phyloP scores from a whole-genome alignment of 2,113 vertebrate genomes.

The Cebidichthys violaceus region DNA sequence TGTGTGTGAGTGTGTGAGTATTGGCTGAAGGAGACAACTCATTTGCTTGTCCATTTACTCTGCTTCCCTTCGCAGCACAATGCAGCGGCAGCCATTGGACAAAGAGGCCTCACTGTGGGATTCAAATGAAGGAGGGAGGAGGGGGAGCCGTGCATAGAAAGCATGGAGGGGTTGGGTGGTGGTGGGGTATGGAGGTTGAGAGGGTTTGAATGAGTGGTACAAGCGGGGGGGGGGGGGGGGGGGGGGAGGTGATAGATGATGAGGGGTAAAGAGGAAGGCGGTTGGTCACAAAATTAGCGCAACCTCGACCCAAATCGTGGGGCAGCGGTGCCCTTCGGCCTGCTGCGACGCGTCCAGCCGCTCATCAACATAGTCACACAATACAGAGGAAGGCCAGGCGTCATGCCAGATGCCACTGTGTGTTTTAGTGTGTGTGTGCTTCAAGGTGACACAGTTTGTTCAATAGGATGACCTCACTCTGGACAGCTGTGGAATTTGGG shows the following conservation, averaged over 20 bases:
- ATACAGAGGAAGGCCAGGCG: conserved; percentile 48
- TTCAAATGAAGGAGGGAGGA: conserved; percentile 70
- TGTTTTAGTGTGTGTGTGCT: conserved; percentile 3
- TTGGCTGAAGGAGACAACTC: conserved; percentile 56
- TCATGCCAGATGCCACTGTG: conserved; percentile 56
- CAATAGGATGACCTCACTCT: conserved; percentile 38
- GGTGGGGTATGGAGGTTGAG: conserved; percentile 49
- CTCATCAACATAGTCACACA: conserved; percentile 58
- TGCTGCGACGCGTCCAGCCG: conserved; percentile 49
- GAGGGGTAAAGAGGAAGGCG: conserved; percentile 20
- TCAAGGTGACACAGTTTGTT: conserved; percentile 68
- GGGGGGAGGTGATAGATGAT: conserved; percentile 43
- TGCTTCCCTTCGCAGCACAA: conserved; percentile 66
- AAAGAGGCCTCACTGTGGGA: conserved; percentile 76
- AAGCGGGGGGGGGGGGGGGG: conserved; percentile 6
- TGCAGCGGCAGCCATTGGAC: conserved; percentile 62
- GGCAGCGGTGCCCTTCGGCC: conserved; percentile 54
- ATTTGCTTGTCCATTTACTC: conserved; percentile 75
- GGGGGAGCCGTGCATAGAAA: neutral
- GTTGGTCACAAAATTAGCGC: conserved; percentile 35
- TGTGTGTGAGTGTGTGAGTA: conserved; percentile 29
- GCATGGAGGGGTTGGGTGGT: conserved; percentile 32
- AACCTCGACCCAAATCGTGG: conserved; percentile 33
- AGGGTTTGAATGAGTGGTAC: conserved; percentile 40
- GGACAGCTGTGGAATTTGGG: conserved; percentile 42